Evolutionary conservation across 2,888 invertebrate genomes (phyloP).

Genomic region (Ormyrus labotus): DNA sequence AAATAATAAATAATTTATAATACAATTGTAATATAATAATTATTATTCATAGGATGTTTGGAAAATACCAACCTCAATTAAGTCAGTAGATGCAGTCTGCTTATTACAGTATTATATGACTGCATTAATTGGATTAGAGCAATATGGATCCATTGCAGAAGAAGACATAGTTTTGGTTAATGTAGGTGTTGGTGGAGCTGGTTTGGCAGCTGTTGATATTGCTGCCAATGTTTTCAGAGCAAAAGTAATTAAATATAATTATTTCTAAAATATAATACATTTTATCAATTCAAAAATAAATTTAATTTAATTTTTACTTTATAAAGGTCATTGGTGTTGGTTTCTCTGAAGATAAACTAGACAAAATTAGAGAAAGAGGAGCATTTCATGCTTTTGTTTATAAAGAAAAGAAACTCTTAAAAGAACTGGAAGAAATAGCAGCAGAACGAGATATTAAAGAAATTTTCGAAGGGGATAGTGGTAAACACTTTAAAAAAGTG

Average conservation of each 20-base stretch:
- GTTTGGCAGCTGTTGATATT: slow-evolving; percentile 83
- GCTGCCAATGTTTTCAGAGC: slow-evolving; percentile 83
- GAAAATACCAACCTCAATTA: slow-evolving; percentile 78
- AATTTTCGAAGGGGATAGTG: slow-evolving; percentile 83
- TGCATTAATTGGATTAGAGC: slow-evolving; percentile 81
- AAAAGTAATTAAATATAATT: slow-evolving; percentile 75
- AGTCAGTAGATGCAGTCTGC: slow-evolving; percentile 78
- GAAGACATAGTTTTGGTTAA: slow-evolving; percentile 81
- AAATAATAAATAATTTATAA: slow-evolving; percentile 6
- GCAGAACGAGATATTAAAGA: slow-evolving; percentile 79
- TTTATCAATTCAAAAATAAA: slow-evolving; percentile 13
- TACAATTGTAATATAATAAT: too few relatives aligned
- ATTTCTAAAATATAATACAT: slow-evolving; percentile 7
- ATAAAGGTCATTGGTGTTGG: slow-evolving; percentile 83
- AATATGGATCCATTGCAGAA: slow-evolving; percentile 77
- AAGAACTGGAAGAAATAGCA: slow-evolving; percentile 79
- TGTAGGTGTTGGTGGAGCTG: slow-evolving; percentile 81
- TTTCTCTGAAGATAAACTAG: slow-evolving; percentile 80
- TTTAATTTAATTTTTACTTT: slow-evolving; percentile 21
- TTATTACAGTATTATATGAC: slow-evolving; percentile 81
- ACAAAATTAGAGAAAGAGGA: slow-evolving; percentile 79
- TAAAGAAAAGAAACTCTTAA: slow-evolving; percentile 77
- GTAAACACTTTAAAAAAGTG: slow-evolving; percentile 79
- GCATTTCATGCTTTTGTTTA: slow-evolving; percentile 82
- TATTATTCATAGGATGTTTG: slow-evolving; percentile 78